These are phyloP conservation scores for Andrena hattorfiana DNA, from an alignment of 2,888 invertebrate species.

Conservation along the genomic window DNA sequence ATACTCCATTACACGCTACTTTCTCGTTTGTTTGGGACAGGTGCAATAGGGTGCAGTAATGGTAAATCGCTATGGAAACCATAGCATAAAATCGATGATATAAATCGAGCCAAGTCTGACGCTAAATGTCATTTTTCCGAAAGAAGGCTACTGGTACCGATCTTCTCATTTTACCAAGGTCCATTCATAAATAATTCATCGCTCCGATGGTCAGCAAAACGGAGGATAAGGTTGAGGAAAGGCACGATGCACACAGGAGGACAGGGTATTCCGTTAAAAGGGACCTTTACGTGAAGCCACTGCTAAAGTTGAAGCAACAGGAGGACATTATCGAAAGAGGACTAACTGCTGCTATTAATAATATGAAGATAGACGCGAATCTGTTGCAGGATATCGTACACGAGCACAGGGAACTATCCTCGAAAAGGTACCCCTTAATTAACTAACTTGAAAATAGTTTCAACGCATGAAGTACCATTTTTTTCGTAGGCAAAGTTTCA, in stretches of 20 bases:
- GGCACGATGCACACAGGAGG: neutral
- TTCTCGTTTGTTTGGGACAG: conserved; percentile 31
- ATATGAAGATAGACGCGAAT: conserved; percentile 73
- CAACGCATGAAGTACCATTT: neutral
- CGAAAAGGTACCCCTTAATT: conserved; percentile 73
- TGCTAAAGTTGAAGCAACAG: conserved; percentile 79
- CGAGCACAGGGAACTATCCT: conserved; percentile 62
- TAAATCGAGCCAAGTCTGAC: neutral
- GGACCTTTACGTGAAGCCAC: conserved; percentile 69
- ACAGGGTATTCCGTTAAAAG: conserved; percentile 55
- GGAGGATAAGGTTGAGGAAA: conserved; percentile 7
- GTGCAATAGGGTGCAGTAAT: conserved; percentile 38
- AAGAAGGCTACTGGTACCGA: conserved; percentile 5
- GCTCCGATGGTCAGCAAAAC: neutral
- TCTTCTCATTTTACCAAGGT: neutral
- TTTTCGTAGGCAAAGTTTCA: conserved; percentile 62
- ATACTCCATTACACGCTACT: neutral
- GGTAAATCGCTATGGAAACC: conserved; percentile 66
- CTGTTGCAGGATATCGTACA: conserved; percentile 68
- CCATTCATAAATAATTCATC: conserved; percentile 26
- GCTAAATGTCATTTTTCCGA: conserved; percentile 6
- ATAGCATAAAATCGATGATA: conserved; percentile 19
- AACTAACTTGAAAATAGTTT: too few relatives aligned
- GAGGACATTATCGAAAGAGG: conserved; percentile 78
- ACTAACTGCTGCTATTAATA: conserved; percentile 71